A percentile compares a stretch with the other conserved stretches of the same genome.
Conservation (phyloP, 2,888 invertebrate genomes). For the Gastracanthus pulcherrimus region DNA sequence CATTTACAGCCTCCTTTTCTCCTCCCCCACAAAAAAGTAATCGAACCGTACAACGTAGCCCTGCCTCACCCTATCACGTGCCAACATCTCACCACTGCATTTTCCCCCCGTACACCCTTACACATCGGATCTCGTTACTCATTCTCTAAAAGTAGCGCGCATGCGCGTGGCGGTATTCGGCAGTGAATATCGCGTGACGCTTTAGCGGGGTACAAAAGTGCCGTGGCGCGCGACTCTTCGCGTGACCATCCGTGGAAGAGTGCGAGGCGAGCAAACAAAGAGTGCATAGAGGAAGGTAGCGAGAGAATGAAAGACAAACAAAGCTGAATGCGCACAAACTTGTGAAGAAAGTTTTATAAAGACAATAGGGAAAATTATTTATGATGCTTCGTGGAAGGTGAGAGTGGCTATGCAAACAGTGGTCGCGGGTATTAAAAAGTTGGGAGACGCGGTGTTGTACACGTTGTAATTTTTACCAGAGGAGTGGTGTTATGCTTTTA, state of each 20-base stretch:
- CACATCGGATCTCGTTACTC: slow-evolving; percentile 48
- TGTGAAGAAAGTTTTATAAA: slow-evolving; percentile 42
- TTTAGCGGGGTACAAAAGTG: no score
- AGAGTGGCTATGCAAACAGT: no score
- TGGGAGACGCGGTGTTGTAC: no score
- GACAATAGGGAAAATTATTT: slow-evolving; percentile 49
- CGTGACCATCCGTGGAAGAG: slow-evolving; percentile 43
- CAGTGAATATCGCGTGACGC: slow-evolving; percentile 30
- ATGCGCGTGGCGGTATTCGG: background rate
- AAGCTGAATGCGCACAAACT: slow-evolving; percentile 31
- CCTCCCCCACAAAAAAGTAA: no score
- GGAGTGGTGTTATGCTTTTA: no score
- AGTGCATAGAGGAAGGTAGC: background rate
- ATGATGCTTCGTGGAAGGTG: no score
- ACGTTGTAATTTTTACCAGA: no score
- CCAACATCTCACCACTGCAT: no score
- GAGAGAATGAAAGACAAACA: slow-evolving; percentile 39
- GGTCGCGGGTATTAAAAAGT: no score
- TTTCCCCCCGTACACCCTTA: background rate
- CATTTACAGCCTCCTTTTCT: no score
- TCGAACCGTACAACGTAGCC: no score
- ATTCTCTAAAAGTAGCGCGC: slow-evolving; percentile 22
- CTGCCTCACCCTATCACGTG: no score
- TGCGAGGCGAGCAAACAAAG: slow-evolving; percentile 10
- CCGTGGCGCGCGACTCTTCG: slow-evolving; percentile 38